These are phyloP conservation scores for Gorsachius magnificus DNA, from an alignment of 2,797 vertebrate species.

Conservation along the genomic window DNA sequence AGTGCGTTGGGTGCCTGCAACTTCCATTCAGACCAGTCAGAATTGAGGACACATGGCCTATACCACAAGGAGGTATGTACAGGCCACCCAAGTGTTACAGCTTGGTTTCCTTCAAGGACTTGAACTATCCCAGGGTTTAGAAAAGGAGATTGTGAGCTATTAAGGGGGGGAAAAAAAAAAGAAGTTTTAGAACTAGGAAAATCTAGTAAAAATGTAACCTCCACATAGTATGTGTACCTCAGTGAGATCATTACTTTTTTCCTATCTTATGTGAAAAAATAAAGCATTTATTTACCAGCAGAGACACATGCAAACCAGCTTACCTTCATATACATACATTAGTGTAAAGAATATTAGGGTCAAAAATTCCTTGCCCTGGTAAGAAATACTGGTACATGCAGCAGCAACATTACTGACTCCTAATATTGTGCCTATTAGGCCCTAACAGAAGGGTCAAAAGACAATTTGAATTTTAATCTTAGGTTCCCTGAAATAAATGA, in stretches of 20 bases:
- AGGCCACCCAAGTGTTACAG: background rate
- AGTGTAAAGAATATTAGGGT: background rate
- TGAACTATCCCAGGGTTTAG: background rate
- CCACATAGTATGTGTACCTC: background rate
- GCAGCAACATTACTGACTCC: background rate
- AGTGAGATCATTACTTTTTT: background rate
- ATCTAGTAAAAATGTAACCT: background rate
- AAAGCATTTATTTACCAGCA: background rate
- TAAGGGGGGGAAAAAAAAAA: background rate
- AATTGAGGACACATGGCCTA: background rate
- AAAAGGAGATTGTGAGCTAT: background rate
- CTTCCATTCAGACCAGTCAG: background rate
- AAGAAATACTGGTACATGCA: background rate
- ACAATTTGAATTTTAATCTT: background rate
- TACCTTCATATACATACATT: background rate
- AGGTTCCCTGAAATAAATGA: background rate
- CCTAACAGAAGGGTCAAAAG: background rate
- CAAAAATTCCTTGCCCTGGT: background rate
- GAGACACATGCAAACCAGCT: background rate
- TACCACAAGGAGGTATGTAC: background rate
- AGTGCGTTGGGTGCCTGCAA: background rate
- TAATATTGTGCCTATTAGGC: fast-evolving
- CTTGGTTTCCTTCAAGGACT: background rate
- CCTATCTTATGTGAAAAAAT: background rate
- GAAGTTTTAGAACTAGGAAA: background rate